Percentiles rank a stretch among this genome's conserved stretches.
Conservation (phyloP, 2,888 invertebrate species). For the Coelinius sp. region DNA sequence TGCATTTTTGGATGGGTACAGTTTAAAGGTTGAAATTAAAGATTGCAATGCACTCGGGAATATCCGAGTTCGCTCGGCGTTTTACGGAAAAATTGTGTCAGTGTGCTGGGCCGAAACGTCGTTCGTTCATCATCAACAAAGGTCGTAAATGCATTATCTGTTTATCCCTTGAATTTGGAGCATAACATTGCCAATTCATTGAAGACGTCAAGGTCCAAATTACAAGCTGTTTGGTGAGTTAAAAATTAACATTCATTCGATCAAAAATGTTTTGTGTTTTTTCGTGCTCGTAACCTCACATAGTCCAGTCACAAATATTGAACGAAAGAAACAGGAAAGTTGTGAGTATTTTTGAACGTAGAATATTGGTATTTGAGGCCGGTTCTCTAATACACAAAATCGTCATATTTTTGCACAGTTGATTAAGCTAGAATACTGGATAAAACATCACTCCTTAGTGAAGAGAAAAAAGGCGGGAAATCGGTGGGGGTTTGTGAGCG, state of each 20-base stretch:
- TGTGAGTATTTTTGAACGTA: not conserved
- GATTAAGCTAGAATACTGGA: too few species aligned
- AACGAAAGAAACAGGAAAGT: not conserved
- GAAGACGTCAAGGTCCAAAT: not conserved
- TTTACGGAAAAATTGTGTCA: not conserved
- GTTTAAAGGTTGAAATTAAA: too few species aligned
- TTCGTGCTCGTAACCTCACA: not conserved
- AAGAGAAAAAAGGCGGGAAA: conserved; percentile 1
- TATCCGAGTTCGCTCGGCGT: not conserved
- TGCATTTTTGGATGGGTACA: too few species aligned
- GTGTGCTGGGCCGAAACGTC: not conserved
- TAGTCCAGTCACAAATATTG: not conserved
- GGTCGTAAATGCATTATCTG: conserved; percentile 6
- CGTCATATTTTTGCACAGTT: not conserved
- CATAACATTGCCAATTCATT: not conserved
- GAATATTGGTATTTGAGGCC: not conserved
- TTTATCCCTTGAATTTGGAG: not conserved
- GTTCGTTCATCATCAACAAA: not conserved
- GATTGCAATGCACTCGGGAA: not conserved
- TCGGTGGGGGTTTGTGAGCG: not conserved
- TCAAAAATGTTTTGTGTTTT: not conserved
- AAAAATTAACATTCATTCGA: not conserved
- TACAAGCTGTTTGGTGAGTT: conserved; percentile 8
- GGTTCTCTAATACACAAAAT: not conserved
- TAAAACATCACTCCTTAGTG: not conserved